Percentiles rank a stretch among this genome's conserved stretches.
Evolutionary conservation across 2,797 vertebrate genomes (phyloP).

Genomic region (Falco peregrinus): DNA sequence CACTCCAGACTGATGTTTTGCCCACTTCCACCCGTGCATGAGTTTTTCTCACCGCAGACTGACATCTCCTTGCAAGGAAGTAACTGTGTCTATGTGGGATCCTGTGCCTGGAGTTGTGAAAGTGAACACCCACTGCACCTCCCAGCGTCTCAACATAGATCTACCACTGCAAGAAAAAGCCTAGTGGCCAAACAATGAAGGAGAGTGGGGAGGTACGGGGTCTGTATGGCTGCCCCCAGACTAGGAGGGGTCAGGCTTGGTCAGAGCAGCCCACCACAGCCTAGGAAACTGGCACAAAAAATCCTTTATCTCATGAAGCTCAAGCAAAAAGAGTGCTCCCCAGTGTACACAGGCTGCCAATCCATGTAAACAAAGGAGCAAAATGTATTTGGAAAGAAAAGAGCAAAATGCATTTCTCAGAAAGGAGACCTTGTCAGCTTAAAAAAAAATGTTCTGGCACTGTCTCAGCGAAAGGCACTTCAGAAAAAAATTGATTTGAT

Average conservation of each 20-base stretch:
- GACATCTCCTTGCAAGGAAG: neutral
- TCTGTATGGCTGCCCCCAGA: neutral
- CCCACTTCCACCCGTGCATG: neutral
- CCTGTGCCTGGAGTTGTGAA: neutral
- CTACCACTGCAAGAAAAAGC: neutral
- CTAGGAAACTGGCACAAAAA: neutral
- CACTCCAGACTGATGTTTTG: neutral
- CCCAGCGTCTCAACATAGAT: neutral
- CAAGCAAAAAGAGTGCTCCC: neutral
- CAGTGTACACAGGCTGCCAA: neutral
- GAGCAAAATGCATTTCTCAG: neutral
- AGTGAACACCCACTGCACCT: neutral
- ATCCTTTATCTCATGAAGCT: neutral
- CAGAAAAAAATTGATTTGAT: neutral
- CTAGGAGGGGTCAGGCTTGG: neutral
- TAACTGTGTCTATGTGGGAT: neutral
- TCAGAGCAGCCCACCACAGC: neutral
- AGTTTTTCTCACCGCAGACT: neutral
- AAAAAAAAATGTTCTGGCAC: conserved; percentile 30
- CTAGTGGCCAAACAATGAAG: neutral
- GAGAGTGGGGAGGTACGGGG: neutral
- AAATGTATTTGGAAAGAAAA: neutral
- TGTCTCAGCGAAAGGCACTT: neutral
- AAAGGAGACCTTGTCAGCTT: neutral
- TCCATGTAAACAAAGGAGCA: neutral